A percentile compares a stretch with the other conserved stretches of the same genome.
phyloP scores from a whole-genome alignment of 2,113 vertebrate genomes.

The Nibea coibor region DNA sequence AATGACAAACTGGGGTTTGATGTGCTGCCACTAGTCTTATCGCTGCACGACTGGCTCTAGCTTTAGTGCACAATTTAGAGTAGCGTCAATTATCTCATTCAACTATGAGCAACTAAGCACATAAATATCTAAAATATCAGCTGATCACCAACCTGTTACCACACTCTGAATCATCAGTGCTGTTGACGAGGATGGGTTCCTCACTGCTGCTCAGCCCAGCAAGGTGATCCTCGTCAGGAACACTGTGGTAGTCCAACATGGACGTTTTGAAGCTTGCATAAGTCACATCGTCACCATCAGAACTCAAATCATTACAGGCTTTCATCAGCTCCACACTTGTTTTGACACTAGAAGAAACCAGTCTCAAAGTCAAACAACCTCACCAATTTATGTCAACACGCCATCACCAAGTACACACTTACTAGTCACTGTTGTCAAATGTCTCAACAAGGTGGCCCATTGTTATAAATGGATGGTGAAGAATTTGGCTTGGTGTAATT shows the following conservation, averaged over 20 bases:
- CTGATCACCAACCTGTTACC: not conserved
- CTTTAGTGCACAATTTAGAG: no score
- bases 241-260: not conserved
- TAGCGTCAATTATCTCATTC: no score
- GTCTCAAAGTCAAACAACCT: not conserved
- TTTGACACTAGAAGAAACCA: conserved; percentile 7
- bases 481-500: conserved; percentile 10
- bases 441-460: conserved; percentile 1
- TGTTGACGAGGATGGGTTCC: not conserved
- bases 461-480: conserved; percentile 6
- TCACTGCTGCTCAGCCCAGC: not conserved
- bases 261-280: not conserved
- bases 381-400: not conserved
- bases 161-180: not conserved
- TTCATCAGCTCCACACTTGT: not conserved
- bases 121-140: not conserved
- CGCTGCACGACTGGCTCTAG: no score
- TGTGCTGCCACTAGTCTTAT: no score
- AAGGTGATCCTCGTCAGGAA: not conserved
- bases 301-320: not conserved
- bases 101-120: no score
- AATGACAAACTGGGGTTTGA: no score
- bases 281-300: not conserved
- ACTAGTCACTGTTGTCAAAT: not conserved
- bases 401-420: not conserved